Conservation (phyloP, 2,113 vertebrate genomes). For the Stomatorhinus ivindoensis region DNA sequence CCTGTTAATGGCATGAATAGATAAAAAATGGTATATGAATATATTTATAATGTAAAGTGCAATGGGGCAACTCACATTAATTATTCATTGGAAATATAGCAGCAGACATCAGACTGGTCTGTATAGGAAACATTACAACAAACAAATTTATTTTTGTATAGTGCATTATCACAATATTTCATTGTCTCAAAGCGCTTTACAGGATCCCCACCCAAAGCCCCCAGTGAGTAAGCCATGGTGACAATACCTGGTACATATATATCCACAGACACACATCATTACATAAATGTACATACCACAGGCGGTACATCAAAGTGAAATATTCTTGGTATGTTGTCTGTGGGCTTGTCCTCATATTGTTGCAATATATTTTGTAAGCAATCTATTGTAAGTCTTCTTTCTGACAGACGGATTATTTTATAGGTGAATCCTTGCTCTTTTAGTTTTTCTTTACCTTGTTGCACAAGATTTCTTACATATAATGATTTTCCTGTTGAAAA, state of each 20-base stretch:
- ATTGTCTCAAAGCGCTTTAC: no score
- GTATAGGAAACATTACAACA: no score
- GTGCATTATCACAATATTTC: no score
- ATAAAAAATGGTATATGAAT: not conserved
- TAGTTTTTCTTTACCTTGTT: conserved; percentile 31
- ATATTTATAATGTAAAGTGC: not conserved
- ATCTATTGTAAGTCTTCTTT: conserved; percentile 56
- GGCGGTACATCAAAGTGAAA: conserved; percentile 73
- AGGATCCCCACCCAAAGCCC: no score
- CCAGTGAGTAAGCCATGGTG: not conserved
- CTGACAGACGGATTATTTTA: conserved; percentile 59
- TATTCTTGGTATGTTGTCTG: conserved; percentile 50
- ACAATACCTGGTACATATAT: not conserved
- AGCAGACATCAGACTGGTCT: not conserved
- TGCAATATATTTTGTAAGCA: conserved; percentile 43
- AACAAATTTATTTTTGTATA: no score
- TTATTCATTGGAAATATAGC: not conserved
- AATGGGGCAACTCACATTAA: not conserved
- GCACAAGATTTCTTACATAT: conserved; percentile 59
- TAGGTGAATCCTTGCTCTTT: conserved; percentile 33
- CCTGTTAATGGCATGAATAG: conserved; percentile 10
- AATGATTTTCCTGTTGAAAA: conserved; percentile 66
- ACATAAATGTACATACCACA: conserved; percentile 54
- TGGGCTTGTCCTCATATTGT: conserved; percentile 5
- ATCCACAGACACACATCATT: not conserved